A percentile compares a stretch with the other conserved stretches of the same genome.
Evolutionary conservation across 1,140 invertebrate genomes (phyloP).

Genomic region (Psilanteris sp.): DNA sequence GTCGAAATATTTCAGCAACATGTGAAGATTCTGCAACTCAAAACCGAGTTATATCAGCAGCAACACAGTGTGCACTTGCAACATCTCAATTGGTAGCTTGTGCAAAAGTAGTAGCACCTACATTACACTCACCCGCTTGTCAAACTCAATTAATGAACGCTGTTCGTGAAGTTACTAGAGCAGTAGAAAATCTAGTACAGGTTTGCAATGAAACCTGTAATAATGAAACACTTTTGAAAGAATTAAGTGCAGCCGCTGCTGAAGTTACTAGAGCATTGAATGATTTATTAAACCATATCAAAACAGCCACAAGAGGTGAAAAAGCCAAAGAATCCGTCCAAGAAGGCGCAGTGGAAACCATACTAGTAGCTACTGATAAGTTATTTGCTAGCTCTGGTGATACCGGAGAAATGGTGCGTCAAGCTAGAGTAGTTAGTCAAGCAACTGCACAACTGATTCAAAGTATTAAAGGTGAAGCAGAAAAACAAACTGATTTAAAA

Average conservation of each 20-base stretch:
- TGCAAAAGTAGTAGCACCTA: conserved; percentile 94
- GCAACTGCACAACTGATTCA: conserved; percentile 95
- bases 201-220: conserved; percentile 88
- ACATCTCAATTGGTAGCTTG: conserved; percentile 99
- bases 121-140: conserved; percentile 93
- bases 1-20: conserved; percentile 94
- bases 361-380: conserved; percentile 93
- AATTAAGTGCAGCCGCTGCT: conserved; percentile 90
- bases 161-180: conserved; percentile 93
- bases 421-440: conserved; percentile 94
- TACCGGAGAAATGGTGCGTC: conserved; percentile 95
- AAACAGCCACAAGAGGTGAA: conserved; percentile 80
- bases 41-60: conserved; percentile 95
- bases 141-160: conserved; percentile 96
- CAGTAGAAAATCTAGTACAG: conserved; percentile 93
- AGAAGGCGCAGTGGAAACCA: conserved; percentile 93
- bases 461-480: conserved; percentile 96
- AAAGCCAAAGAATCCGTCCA: conserved; percentile 82
- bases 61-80: conserved; percentile 97
- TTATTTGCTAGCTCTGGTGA: conserved; percentile 91
- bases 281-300: conserved; percentile 94
- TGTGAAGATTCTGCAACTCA: conserved; percentile 85
- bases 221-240: conserved; percentile 86
- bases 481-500: conserved; percentile 92
- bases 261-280: conserved; percentile 95